These are phyloP conservation scores for Lasioglossum malachurum DNA, from an alignment of 2,888 invertebrate species.

Conservation along the genomic window DNA sequence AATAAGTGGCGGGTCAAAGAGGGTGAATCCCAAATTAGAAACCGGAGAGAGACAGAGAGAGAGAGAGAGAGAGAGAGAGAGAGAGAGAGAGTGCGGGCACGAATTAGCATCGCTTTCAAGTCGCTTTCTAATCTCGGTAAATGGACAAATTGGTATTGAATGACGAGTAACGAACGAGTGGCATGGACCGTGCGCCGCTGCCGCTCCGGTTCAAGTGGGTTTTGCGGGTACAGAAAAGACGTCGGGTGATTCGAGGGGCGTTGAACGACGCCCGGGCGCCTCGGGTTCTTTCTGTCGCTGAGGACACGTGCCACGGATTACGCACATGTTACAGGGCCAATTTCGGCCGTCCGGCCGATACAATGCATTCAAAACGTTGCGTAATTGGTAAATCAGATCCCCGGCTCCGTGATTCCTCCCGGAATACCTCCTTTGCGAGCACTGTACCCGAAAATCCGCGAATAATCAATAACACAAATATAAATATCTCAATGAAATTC, in stretches of 20 bases:
- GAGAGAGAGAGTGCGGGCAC: conserved; percentile 55
- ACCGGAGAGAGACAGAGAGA: conserved; percentile 55
- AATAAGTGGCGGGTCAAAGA: conserved; percentile 64
- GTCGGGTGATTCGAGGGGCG: conserved; percentile 46
- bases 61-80: conserved; percentile 53
- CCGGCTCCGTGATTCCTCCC: conserved; percentile 14
- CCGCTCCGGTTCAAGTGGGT: conserved; percentile 61
- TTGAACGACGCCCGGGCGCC: conserved; percentile 34
- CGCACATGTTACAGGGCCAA: conserved; percentile 81
- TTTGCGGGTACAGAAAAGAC: conserved; percentile 65
- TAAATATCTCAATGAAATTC: neutral
- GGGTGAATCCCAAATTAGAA: conserved; percentile 76
- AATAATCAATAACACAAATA: neutral
- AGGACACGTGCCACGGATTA: conserved; percentile 83
- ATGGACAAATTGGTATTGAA: conserved; percentile 77
- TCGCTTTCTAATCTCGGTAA: conserved; percentile 79
- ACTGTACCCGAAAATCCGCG: neutral
- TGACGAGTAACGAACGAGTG: conserved; percentile 76
- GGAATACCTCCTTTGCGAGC: neutral
- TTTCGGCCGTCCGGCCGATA: conserved; percentile 78
- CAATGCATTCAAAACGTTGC: conserved; percentile 38
- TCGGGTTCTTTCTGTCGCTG: conserved; percentile 38
- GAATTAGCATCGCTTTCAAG: conserved; percentile 81
- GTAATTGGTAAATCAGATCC: conserved; percentile 58
- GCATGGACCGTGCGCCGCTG: conserved; percentile 38